Evolutionary conservation across 2,113 vertebrate genomes (phyloP).

Genomic region (Eclectus roratus): DNA sequence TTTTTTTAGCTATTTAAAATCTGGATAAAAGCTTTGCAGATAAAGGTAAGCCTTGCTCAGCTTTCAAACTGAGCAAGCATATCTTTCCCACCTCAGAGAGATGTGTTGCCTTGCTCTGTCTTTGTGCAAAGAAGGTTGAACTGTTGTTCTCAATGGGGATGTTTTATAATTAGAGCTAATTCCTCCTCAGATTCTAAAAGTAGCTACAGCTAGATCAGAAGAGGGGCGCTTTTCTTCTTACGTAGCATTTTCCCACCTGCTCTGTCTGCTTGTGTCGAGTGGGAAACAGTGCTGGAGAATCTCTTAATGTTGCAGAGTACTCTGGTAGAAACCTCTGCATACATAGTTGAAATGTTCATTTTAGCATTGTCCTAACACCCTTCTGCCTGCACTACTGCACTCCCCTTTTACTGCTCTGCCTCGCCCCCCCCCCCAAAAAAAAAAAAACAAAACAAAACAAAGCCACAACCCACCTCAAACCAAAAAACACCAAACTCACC

Average conservation of each 20-base stretch:
- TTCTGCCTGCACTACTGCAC: background rate
- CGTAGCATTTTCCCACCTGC: background rate
- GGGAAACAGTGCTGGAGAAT: background rate
- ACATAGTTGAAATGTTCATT: background rate
- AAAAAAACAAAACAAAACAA: background rate
- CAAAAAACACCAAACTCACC: background rate
- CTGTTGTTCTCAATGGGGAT: background rate
- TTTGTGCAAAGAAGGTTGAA: background rate
- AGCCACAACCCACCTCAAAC: background rate
- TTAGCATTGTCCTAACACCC: background rate
- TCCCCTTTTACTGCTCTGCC: background rate
- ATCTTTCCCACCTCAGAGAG: background rate
- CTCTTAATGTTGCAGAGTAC: background rate
- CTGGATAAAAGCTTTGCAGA: background rate
- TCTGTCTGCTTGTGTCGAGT: background rate
- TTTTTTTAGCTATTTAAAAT: background rate
- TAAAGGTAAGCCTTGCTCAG: background rate
- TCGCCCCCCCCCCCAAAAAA: too few relatives aligned
- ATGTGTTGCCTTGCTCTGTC: background rate
- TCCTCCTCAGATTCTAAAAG: conserved; percentile 33
- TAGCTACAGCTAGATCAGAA: background rate
- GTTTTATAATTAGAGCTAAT: conserved; percentile 25
- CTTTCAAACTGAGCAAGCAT: background rate
- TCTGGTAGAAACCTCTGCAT: background rate
- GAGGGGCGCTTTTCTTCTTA: background rate